Percentiles rank a stretch among this genome's conserved stretches.
Conservation (phyloP, 2,888 invertebrate species). For the Phyllotreta cruciferae region DNA sequence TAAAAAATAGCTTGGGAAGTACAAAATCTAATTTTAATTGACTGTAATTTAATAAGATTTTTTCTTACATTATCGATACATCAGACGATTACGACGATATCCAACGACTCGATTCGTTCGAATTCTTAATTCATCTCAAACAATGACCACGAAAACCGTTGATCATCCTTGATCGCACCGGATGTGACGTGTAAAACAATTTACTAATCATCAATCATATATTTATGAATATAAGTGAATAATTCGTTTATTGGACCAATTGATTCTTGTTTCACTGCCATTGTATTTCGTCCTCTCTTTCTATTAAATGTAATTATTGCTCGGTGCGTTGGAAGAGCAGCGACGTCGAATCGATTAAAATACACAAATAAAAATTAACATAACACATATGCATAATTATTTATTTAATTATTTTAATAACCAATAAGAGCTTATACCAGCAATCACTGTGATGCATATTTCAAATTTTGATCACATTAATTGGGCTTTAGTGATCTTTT, state of each 20-base stretch:
- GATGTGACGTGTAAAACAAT: conserved; percentile 60
- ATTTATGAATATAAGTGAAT: conserved; percentile 60
- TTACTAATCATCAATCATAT: conserved; percentile 62
- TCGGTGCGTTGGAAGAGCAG: conserved; percentile 9
- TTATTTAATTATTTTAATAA: too few species aligned
- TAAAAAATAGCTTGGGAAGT: too few species aligned
- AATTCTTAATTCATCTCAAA: conserved; percentile 31
- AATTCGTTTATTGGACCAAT: conserved; percentile 56
- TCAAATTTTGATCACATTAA: too few species aligned
- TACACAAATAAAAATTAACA: too few species aligned
- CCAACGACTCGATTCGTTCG: conserved; percentile 5
- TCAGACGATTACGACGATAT: not conserved
- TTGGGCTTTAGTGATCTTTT: too few species aligned
- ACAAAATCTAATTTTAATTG: too few species aligned
- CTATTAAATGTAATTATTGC: conserved; percentile 40
- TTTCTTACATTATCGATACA: not conserved
- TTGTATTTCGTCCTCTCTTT: conserved; percentile 44
- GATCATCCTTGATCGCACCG: conserved; percentile 49
- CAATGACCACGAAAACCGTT: conserved; percentile 29
- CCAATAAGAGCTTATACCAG: too few species aligned
- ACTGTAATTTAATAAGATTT: too few species aligned
- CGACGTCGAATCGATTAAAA: not conserved
- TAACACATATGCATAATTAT: too few species aligned
- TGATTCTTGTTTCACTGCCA: conserved; percentile 53
- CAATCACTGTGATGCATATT: too few species aligned